Evolutionary conservation across 1,140 invertebrate genomes (phyloP).

Genomic region (Druon quercuslanigerum): DNA sequence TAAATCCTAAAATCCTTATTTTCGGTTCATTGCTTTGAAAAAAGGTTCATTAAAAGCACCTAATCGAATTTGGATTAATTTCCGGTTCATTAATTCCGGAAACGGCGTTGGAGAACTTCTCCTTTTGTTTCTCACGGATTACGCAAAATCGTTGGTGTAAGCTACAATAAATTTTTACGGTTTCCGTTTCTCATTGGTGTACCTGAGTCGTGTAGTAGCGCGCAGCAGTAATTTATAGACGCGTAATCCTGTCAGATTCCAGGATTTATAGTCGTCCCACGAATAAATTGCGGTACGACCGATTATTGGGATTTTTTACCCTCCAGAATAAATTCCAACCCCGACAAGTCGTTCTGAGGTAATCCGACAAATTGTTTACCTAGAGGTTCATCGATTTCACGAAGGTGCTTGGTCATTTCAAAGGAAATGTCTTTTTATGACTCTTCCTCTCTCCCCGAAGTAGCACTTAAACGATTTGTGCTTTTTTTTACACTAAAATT

Average conservation of each 20-base stretch:
- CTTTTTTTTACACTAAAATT: no score
- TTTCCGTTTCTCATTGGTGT: constrained; percentile 52
- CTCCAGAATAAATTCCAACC: constrained; percentile 44
- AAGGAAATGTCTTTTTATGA: neutral
- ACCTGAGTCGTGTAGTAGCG: constrained; percentile 43
- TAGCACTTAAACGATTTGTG: no score
- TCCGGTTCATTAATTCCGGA: no score
- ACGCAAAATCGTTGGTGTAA: constrained; percentile 11
- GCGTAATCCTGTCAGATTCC: constrained; percentile 60
- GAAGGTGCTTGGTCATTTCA: constrained; percentile 7
- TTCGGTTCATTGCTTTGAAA: no score
- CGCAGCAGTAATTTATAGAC: constrained; percentile 56
- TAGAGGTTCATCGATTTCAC: neutral
- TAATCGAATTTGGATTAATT: no score
- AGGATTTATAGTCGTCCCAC: constrained; percentile 56
- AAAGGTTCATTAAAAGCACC: constrained; percentile 3
- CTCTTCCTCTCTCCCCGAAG: neutral
- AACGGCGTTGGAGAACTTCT: neutral
- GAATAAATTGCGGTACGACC: constrained; percentile 56
- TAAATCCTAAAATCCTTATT: no score
- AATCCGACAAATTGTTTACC: constrained; percentile 48
- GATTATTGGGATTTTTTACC: constrained; percentile 58
- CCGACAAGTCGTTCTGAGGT: constrained; percentile 46
- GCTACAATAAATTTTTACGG: constrained; percentile 55
- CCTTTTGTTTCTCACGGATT: constrained; percentile 2